These are phyloP conservation scores for Psammodynastes pulverulentus DNA, from an alignment of 2,113 vertebrate genomes.

Conservation along the genomic window DNA sequence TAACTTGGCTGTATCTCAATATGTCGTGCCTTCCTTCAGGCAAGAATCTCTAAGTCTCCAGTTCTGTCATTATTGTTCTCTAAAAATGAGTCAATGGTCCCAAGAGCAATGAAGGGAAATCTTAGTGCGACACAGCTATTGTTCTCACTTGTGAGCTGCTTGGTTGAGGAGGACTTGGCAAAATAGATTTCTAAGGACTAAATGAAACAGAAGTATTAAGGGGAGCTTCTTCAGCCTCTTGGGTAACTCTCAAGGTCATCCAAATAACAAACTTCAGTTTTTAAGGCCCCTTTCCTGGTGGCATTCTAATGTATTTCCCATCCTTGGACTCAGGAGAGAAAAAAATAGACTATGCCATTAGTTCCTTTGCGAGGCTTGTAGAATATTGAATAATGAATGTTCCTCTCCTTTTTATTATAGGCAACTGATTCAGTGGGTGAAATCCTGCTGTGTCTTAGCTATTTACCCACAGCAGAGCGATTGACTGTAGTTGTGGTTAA, in stretches of 20 bases:
- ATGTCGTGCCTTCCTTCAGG: not conserved
- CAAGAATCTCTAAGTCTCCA: not conserved
- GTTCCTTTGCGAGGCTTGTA: not conserved
- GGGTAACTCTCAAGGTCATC: not conserved
- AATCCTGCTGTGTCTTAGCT: conserved; percentile 93
- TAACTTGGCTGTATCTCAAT: not conserved
- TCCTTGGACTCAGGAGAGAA: not conserved
- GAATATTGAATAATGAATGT: not conserved
- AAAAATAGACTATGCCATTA: not conserved
- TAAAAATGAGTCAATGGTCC: not conserved
- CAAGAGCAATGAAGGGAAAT: no score
- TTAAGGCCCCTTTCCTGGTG: not conserved
- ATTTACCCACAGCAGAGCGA: conserved; percentile 93
- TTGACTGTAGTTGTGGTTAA: conserved; percentile 97
- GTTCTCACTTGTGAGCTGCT: not conserved
- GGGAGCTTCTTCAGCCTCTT: not conserved
- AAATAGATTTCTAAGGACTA: not conserved
- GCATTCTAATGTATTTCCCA: not conserved
- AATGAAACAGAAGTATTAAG: accelerated
- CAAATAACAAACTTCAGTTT: not conserved
- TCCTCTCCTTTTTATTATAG: conserved; percentile 51
- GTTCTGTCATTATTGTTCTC: not conserved
- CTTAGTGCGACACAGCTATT: not conserved
- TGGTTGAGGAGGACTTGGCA: not conserved
- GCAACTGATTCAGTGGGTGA: conserved; percentile 88